Evolutionary conservation across 2,113 vertebrate genomes (phyloP).

Genomic region (Alectura lathami): DNA sequence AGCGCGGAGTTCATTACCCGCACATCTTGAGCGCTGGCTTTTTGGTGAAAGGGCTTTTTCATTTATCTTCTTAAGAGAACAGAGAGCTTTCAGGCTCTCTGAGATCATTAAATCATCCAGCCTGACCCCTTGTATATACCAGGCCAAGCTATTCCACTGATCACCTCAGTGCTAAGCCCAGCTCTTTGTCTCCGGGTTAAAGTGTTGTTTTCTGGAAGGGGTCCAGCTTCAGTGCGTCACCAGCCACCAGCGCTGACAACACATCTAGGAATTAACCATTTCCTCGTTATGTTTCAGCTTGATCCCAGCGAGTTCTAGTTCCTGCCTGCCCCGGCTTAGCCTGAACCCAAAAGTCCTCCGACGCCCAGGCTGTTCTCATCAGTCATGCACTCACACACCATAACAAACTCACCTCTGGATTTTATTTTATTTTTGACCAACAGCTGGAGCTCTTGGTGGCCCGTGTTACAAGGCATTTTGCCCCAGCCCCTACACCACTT

Average conservation of each 20-base stretch:
- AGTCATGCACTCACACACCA: accelerated
- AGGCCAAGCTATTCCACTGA: conserved; percentile 55
- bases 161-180: conserved; percentile 42
- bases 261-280: conserved; percentile 56
- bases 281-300: neutral
- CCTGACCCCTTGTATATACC: conserved; percentile 42
- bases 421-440: neutral
- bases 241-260: neutral
- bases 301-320: neutral
- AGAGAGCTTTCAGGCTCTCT: conserved; percentile 47
- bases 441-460: neutral
- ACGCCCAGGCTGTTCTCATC: neutral
- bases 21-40: conserved; percentile 20
- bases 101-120: conserved; percentile 65
- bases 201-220: conserved; percentile 51
- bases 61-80: conserved; percentile 42
- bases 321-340: neutral
- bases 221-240: conserved; percentile 56
- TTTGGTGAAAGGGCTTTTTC: conserved; percentile 50
- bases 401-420: neutral
- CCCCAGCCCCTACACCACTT: accelerated
- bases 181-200: conserved; percentile 51
- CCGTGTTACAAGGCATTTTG: neutral
- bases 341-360: neutral
- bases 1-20: conserved; percentile 30